Evolutionary conservation across 2,113 vertebrate species (phyloP).

Genomic region (Archocentrus centrarchus): DNA sequence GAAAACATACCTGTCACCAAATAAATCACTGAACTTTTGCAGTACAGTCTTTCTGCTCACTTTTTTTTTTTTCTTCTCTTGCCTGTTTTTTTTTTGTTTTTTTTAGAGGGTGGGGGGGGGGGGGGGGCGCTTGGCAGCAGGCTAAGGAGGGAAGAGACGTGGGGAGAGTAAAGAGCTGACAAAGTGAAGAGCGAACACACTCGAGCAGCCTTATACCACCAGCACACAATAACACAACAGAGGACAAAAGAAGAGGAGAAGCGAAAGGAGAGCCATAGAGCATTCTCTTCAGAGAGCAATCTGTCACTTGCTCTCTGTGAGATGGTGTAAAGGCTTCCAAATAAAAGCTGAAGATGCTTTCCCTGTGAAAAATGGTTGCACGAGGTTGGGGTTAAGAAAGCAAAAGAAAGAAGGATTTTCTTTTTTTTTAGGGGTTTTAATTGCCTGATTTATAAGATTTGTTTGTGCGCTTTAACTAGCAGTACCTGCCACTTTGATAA

Average conservation of each 20-base stretch:
- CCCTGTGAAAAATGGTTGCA: conserved; percentile 37
- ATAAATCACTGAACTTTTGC: conserved; percentile 14
- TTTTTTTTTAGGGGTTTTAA: conserved; percentile 38
- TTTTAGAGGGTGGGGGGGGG: conserved; percentile 8
- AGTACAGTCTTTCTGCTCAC: not conserved
- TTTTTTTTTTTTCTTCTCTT: conserved; percentile 1
- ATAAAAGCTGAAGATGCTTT: conserved; percentile 58
- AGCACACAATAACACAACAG: conserved; percentile 62
- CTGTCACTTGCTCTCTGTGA: conserved; percentile 69
- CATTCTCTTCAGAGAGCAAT: conserved; percentile 70
- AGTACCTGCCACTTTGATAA: conserved; percentile 27
- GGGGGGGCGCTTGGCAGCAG: conserved; percentile 57
- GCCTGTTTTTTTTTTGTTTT: not conserved
- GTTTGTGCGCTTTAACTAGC: conserved; percentile 12
- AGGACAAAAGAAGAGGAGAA: conserved; percentile 65
- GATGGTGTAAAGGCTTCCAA: conserved; percentile 56
- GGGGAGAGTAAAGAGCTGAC: conserved; percentile 65
- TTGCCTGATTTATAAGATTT: conserved; percentile 46
- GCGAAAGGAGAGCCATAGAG: conserved; percentile 64
- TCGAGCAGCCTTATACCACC: conserved; percentile 42
- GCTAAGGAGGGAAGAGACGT: conserved; percentile 54
- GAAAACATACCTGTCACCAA: conserved; percentile 12
- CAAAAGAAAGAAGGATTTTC: conserved; percentile 7
- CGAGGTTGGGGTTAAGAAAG: conserved; percentile 41
- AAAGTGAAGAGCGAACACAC: conserved; percentile 57